These are phyloP conservation scores for Listronotus bonariensis DNA, from an alignment of 1,140 invertebrate genomes.

Conservation along the genomic window DNA sequence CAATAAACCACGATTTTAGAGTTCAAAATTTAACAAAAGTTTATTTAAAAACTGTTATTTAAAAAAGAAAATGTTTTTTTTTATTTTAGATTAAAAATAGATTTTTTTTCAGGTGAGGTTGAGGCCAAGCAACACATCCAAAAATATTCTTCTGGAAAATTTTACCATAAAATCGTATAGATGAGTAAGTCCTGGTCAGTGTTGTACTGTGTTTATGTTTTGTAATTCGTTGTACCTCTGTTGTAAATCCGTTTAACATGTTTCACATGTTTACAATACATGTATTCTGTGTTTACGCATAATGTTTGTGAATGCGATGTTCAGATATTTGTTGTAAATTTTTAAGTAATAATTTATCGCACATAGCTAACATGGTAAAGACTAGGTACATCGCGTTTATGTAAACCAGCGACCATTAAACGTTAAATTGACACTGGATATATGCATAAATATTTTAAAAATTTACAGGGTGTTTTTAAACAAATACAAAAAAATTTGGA, in stretches of 20 bases:
- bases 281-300: slow-evolving; percentile 16
- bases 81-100: no score
- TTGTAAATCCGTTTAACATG: slow-evolving; percentile 32
- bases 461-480: no score
- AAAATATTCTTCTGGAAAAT: slow-evolving; percentile 35
- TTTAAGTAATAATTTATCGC: slow-evolving; percentile 10
- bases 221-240: slow-evolving; percentile 37
- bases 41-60: no score
- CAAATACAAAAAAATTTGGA: no score
- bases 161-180: slow-evolving; percentile 38
- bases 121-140: slow-evolving; percentile 34
- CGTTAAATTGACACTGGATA: no score
- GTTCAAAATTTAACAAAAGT: no score
- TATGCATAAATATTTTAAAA: no score
- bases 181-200: slow-evolving; percentile 44
- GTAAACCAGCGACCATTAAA: no score
- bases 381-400: background rate
- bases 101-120: slow-evolving; percentile 42
- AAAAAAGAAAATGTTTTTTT: no score
- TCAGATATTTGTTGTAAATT: slow-evolving; percentile 18
- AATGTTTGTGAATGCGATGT: slow-evolving; percentile 19
- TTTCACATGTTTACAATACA: slow-evolving; percentile 22
- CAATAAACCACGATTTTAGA: no score
- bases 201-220: slow-evolving; percentile 36
- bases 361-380: background rate